Evolutionary conservation across 2,888 invertebrate genomes (phyloP).

Genomic region (Embidobia sp.): DNA sequence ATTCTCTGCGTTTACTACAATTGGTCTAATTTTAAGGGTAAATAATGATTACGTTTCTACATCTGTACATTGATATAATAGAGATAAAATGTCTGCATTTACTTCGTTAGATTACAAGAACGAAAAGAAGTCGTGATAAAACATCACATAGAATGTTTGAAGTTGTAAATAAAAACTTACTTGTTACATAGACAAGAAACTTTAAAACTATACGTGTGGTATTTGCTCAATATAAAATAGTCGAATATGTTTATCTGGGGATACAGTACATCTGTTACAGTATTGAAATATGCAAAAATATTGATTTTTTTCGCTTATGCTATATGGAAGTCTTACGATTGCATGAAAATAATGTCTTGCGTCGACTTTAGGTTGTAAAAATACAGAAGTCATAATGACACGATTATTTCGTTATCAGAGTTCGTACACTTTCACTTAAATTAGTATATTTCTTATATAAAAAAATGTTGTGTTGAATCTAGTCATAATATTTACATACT

Average conservation of each 20-base stretch:
- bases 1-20: not conserved
- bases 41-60: constrained; percentile 14
- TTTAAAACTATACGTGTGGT: constrained; percentile 12
- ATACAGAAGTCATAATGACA: constrained; percentile 8
- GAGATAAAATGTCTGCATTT: constrained; percentile 12
- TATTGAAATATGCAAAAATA: constrained; percentile 52
- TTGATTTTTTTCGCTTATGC: constrained; percentile 45
- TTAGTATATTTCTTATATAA: not conserved
- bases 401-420: constrained; percentile 13
- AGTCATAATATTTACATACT: too few relatives aligned
- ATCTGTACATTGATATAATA: constrained; percentile 20
- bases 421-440: not conserved
- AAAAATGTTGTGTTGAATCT: too few relatives aligned
- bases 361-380: constrained; percentile 26
- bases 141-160: constrained; percentile 4
- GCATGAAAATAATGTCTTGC: constrained; percentile 25
- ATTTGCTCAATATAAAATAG: too few relatives aligned
- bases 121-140: constrained; percentile 8
- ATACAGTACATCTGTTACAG: constrained; percentile 15
- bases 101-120: constrained; percentile 15
- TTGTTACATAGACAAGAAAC: constrained; percentile 9
- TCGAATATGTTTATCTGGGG: too few relatives aligned
- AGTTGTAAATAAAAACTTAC: constrained; percentile 23
- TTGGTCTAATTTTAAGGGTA: not conserved
- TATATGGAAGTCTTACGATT: constrained; percentile 49